phyloP scores from a whole-genome alignment of 2,888 invertebrate genomes.

The Athalia circularis region DNA sequence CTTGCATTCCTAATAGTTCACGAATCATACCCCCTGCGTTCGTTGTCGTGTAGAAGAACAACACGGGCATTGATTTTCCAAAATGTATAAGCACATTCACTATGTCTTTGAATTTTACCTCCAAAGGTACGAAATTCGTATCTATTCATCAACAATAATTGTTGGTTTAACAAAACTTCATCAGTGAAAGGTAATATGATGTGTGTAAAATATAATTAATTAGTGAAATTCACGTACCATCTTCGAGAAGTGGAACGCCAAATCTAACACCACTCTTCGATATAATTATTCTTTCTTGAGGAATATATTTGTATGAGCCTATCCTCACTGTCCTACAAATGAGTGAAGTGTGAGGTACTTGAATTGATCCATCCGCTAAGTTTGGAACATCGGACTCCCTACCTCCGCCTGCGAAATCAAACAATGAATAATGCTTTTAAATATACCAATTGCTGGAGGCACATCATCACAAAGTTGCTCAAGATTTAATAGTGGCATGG shows the following conservation, averaged over 20 bases:
- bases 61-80: constrained; percentile 84
- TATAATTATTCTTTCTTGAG: constrained; percentile 82
- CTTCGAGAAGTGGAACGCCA: constrained; percentile 72
- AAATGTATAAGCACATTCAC: constrained; percentile 87
- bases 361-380: constrained; percentile 71
- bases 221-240: constrained; percentile 61
- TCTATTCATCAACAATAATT: constrained; percentile 55
- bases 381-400: constrained; percentile 73
- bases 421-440: not conserved
- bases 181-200: not conserved
- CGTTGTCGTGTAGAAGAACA: constrained; percentile 87
- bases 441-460: too few species aligned
- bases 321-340: constrained; percentile 87
- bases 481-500: not conserved
- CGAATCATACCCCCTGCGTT: constrained; percentile 83
- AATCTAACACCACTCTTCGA: constrained; percentile 74
- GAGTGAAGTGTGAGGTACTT: constrained; percentile 77
- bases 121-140: constrained; percentile 76
- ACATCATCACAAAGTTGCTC: too few species aligned
- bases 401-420: constrained; percentile 75
- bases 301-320: constrained; percentile 88
- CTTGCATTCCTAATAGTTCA: constrained; percentile 82
- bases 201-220: not conserved
- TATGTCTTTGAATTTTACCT: constrained; percentile 82
- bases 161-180: not conserved